Conservation (phyloP, 2,888 invertebrate species). For the Caradrina kadenii region DNA sequence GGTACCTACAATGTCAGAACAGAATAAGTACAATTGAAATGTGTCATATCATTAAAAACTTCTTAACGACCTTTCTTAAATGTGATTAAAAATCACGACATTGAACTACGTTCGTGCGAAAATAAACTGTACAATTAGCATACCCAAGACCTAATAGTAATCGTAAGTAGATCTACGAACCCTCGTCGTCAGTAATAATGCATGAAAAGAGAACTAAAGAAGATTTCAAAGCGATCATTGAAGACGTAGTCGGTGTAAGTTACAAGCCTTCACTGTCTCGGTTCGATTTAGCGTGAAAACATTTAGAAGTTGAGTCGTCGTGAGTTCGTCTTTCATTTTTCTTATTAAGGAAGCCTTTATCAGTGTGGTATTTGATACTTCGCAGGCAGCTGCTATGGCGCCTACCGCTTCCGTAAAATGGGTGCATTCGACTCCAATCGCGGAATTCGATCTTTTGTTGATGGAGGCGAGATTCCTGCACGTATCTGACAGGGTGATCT, state of each 20-base stretch:
- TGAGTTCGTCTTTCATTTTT: conserved; percentile 82
- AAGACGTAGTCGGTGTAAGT: conserved; percentile 78
- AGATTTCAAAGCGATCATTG: conserved; percentile 78
- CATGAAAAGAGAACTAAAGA: conserved; percentile 71
- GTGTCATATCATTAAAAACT: not conserved
- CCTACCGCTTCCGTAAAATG: conserved; percentile 87
- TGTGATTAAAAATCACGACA: not conserved
- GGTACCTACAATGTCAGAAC: not conserved
- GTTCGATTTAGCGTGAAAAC: conserved; percentile 87
- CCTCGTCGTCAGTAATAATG: conserved; percentile 42
- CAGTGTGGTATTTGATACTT: conserved; percentile 82
- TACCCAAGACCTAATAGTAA: not conserved
- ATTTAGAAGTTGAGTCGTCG: conserved; percentile 77
- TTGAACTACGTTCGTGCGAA: conserved; percentile 28
- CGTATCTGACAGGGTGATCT: conserved; percentile 81
- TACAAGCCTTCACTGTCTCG: conserved; percentile 84
- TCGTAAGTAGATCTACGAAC: conserved; percentile 31
- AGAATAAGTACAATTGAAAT: not conserved
- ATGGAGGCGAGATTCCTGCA: conserved; percentile 83
- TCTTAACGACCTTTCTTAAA: conserved; percentile 16
- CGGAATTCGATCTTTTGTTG: conserved; percentile 88
- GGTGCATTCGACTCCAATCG: conserved; percentile 78
- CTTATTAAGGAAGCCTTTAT: conserved; percentile 81
- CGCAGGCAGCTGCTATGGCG: conserved; percentile 82
- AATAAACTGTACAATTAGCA: not conserved